Base-by-base conservation (phyloP, 2,113 vertebrate species). In the Typhlomys cinereus region DNA sequence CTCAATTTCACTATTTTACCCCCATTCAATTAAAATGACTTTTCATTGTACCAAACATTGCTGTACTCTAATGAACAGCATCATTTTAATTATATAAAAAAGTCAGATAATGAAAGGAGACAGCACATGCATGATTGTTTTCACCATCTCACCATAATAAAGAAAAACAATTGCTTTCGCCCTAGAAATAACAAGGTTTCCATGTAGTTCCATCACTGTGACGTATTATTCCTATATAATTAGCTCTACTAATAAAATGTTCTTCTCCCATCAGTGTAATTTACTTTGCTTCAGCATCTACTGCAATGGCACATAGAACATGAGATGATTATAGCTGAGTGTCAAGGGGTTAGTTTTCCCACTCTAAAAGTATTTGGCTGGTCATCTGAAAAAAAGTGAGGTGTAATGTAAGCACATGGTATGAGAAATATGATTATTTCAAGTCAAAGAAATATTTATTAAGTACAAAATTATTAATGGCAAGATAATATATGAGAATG, bases 1-100 rank as follows among this genome's bases (percentile, higher is more conserved):
- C 21, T 91, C 59, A 79, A 74, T 92, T 91, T 94, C 39, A n/a
- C 10, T 92, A 15, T 34, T 57, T 80, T 62, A 48, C 31, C 7
- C 15, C 7, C 15, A 89, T 61, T 92, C 92, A 54, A 84, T 89
- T 94, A 91, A 91, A 94, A 71, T 95, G 76, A 93, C 52, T 92
- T 92, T 74, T 27, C 54, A 86, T 74, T 71, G 31, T 78, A 78
- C 61, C 78, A 84, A 89, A 20, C 46, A 76, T 84, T 89, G 29
- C 69, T 87, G 13, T 83, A 73, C 75, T 92, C 81, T 95, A 96
- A 92, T 85, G 81, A 95, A 46, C 4, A 89, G 25, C 36, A 67
- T 95, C 54, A 84, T 62, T 90, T 89, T 89, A 2, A 74, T 57
- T 61, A 18, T 39, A 52, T 25, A 85, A 87, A 29, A 27, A 2